Base-by-base conservation (phyloP, 2,797 vertebrate species). In the Esox lucius region DNA sequence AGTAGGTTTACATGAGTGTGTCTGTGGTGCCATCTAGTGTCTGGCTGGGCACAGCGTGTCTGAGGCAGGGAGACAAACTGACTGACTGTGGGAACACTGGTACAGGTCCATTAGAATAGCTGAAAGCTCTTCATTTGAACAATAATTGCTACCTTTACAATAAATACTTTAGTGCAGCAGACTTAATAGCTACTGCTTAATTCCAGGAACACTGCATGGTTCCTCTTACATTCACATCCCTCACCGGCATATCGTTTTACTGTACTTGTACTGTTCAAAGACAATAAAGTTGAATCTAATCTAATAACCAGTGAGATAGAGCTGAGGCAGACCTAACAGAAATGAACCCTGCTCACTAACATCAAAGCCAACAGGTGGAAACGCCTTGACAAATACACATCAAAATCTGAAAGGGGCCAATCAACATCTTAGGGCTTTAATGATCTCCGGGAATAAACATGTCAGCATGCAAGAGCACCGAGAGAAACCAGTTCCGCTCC, bases 1-100 rank as follows among this genome's bases (percentile, higher is more conserved):
- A 70, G 42, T 51, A 24, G 24, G 31, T 28, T 6, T 64, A 5
- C 39, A 75, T 83, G 28, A 79, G 79, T 86, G 78, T 75, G 74
- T 76, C 79, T 75, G 78, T 71, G 84, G 74, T 84, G 82, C 74
- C 91, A 87, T 90, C 93, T 93, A 85, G 89, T 92, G 94, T 86
- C 42, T 4, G 17, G 15, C 61, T 82, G 6, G 51, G 66, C n/a
- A 66, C 28, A 61, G 26, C 86, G 81, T 16, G 9, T 69, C 39
- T 51, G 13, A 28, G 62, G 61, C 26, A 31, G 26, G 6, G 26
- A 31, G 62, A 3, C 11, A 15, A 9, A 5, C 62, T 7, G 26
- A 33, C 62, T 33, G 6, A 28, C 62, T 33, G 6, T 65, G 7
- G 62, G 16, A 33, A 5, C 26, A 33, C 62, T 19, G 16, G 4